phyloP scores from a whole-genome alignment of 2,797 vertebrate species.

The Sebastes elongatus region DNA sequence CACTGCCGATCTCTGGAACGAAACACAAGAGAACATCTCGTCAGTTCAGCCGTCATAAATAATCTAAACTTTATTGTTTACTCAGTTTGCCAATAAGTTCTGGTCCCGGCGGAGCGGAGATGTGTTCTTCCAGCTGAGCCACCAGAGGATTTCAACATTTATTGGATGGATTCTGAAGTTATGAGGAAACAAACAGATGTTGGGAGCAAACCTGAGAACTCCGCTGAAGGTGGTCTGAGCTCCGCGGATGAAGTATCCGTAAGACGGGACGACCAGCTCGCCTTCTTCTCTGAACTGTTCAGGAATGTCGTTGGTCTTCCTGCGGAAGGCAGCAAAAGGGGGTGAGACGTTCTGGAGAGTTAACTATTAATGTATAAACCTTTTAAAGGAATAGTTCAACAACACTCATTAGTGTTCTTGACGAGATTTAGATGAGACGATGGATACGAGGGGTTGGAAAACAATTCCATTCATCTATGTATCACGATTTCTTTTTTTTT shows the following conservation, averaged over 20 bases:
- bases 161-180: not conserved
- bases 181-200: not conserved
- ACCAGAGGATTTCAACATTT: not conserved
- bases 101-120: not conserved
- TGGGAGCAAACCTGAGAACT: slow-evolving; percentile 88
- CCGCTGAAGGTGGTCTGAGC: slow-evolving; percentile 96
- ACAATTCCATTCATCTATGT: too few species aligned
- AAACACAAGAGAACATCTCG: slow-evolving; percentile 29
- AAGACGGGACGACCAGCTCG: slow-evolving; percentile 90
- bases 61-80: not conserved
- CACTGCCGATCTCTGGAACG: slow-evolving; percentile 95
- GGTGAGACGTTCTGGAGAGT: not conserved
- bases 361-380: not conserved
- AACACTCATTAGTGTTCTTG: not conserved
- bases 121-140: not conserved
- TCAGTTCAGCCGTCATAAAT: slow-evolving; percentile 28
- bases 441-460: too few species aligned
- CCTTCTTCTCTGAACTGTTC: slow-evolving; percentile 89
- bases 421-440: not conserved
- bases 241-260: slow-evolving; percentile 94
- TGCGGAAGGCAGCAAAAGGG: slow-evolving; percentile 55
- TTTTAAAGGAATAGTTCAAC: not conserved
- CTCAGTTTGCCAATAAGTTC: not conserved
- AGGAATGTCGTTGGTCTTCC: slow-evolving; percentile 91
- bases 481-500: too few species aligned